Conservation (phyloP, 2,113 vertebrate genomes). For the Haplotaxodon microlepis region DNA sequence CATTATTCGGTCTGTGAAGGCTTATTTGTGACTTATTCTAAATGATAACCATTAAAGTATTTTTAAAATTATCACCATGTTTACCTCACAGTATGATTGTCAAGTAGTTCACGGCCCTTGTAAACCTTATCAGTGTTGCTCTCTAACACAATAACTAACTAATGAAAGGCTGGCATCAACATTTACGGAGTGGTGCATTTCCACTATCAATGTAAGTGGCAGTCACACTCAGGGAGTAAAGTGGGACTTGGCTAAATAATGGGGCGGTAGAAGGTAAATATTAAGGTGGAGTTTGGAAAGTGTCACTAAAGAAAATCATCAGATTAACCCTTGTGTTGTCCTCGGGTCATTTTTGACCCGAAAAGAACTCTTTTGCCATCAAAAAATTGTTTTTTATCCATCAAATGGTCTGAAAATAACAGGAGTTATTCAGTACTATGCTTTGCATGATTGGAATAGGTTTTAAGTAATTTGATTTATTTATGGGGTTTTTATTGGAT, state of each 20-base stretch:
- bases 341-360: not conserved
- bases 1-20: not conserved
- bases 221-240: not conserved
- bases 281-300: not conserved
- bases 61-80: not conserved
- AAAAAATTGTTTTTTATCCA: not conserved
- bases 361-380: not conserved
- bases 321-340: not conserved
- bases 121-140: constrained; percentile 19
- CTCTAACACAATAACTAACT: constrained; percentile 26
- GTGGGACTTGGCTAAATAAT: not conserved
- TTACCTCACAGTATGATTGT: not conserved
- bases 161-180: not conserved
- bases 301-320: not conserved
- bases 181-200: not conserved
- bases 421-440: not conserved
- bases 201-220: not conserved
- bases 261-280: not conserved
- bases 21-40: not conserved
- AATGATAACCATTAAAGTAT: not conserved
- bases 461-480: rapidly evolving
- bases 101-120: not conserved
- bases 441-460: not conserved
- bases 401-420: not conserved
- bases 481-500: not conserved